phyloP scores from a whole-genome alignment of 1,140 invertebrate species.

The Brachionus rotundiformis region DNA sequence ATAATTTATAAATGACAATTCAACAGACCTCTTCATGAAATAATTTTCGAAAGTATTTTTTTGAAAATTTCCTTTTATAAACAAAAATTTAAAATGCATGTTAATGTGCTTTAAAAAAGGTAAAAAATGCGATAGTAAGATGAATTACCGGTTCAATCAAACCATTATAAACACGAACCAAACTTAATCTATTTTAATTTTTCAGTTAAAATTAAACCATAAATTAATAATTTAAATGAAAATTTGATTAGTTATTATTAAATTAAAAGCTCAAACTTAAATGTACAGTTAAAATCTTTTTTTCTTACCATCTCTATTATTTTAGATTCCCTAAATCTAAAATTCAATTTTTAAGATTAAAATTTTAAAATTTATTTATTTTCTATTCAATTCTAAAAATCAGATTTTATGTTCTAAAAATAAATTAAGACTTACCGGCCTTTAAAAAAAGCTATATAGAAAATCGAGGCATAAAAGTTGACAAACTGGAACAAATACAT shows the following conservation, averaged over 20 bases:
- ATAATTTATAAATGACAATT: too few species aligned
- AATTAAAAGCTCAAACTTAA: background rate
- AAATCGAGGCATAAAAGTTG: constrained; percentile 91
- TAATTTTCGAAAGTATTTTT: constrained; percentile 27
- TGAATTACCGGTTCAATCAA: constrained; percentile 43
- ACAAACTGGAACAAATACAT: constrained; percentile 96
- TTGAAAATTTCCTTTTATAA: constrained; percentile 41
- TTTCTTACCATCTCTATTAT: constrained; percentile 20
- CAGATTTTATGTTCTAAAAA: constrained; percentile 28
- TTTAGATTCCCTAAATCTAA: constrained; percentile 30
- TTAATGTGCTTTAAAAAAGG: background rate
- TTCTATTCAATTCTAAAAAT: constrained; percentile 49
- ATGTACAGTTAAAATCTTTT: background rate
- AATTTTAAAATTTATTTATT: constrained; percentile 7
- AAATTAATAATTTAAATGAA: background rate
- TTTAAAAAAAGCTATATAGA: constrained; percentile 94
- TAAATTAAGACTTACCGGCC: constrained; percentile 63
- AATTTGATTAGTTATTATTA: background rate
- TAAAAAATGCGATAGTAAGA: background rate
- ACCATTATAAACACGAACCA: constrained; percentile 29
- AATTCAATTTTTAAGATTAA: background rate
- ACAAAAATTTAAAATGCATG: constrained; percentile 11
- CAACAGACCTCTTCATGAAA: constrained; percentile 29
- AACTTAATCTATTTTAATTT: constrained; percentile 8
- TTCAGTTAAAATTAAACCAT: background rate